These are phyloP conservation scores for Apodemia duryi DNA, from an alignment of 2,888 invertebrate genomes.

Conservation along the genomic window DNA sequence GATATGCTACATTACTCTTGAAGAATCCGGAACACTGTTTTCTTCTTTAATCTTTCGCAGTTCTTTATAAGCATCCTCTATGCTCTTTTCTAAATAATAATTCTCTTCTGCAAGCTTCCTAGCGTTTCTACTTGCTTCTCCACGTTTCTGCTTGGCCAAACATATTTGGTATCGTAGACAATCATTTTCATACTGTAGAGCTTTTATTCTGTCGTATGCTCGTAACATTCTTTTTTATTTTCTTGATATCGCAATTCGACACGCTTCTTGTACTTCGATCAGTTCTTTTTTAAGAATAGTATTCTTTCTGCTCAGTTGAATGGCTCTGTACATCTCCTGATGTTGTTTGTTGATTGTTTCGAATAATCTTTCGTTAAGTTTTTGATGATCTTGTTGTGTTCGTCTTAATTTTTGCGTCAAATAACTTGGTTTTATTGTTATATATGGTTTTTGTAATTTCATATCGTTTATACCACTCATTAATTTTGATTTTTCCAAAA, in stretches of 20 bases:
- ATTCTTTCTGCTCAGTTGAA: slow-evolving; percentile 56
- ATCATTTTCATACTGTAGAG: slow-evolving; percentile 45
- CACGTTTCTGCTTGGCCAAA: slow-evolving; percentile 43
- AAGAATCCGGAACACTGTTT: neutral
- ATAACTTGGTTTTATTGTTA: slow-evolving; percentile 9
- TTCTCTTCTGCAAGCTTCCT: slow-evolving; percentile 52
- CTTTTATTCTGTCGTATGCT: slow-evolving; percentile 34
- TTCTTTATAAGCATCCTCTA: slow-evolving; percentile 42
- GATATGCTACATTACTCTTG: neutral
- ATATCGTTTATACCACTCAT: neutral
- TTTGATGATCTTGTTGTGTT: slow-evolving; percentile 40
- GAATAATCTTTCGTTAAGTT: slow-evolving; percentile 40
- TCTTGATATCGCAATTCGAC: neutral
- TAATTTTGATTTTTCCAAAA: neutral
- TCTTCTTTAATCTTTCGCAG: slow-evolving; percentile 29
- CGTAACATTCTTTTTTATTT: slow-evolving; percentile 28
- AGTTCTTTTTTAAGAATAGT: slow-evolving; percentile 39
- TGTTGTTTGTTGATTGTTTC: slow-evolving; percentile 59
- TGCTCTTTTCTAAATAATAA: slow-evolving; percentile 47
- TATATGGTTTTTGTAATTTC: neutral
- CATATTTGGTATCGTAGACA: slow-evolving; percentile 42
- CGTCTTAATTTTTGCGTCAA: slow-evolving; percentile 5
- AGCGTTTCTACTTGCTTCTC: slow-evolving; percentile 51
- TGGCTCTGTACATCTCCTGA: slow-evolving; percentile 65
- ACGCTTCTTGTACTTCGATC: slow-evolving; percentile 39